phyloP scores from a whole-genome alignment of 2,113 vertebrate species.

The Tauraco erythrolophus region DNA sequence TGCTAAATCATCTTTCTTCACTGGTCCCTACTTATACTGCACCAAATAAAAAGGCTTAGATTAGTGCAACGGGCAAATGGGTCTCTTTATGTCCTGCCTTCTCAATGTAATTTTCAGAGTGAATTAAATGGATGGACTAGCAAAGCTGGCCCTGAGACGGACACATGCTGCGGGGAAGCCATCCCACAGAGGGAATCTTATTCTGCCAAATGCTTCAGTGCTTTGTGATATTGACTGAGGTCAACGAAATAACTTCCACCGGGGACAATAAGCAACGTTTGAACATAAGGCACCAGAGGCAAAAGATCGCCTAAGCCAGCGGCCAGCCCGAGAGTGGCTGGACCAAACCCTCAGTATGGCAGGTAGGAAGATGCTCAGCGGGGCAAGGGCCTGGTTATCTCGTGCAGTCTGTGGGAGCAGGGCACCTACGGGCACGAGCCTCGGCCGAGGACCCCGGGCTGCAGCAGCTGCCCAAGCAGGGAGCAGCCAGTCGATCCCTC shows the following conservation, averaged over 20 bases:
- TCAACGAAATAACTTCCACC: background rate
- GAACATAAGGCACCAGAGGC: background rate
- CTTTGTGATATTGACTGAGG: slow-evolving; percentile 16
- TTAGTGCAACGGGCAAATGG: background rate
- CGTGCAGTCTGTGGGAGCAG: accelerated
- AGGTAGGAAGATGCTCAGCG: background rate
- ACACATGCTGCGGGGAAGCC: slow-evolving; percentile 16
- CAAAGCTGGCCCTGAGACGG: slow-evolving; percentile 37
- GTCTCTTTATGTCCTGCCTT: slow-evolving; percentile 4
- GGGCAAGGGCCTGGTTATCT: too few relatives aligned
- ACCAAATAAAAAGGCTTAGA: slow-evolving; percentile 47
- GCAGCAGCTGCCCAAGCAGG: background rate
- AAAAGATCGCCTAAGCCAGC: background rate
- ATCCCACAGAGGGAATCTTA: background rate
- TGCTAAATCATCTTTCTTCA: slow-evolving; percentile 49
- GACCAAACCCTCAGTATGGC: accelerated
- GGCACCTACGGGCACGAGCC: background rate
- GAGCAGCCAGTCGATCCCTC: background rate
- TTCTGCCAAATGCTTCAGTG: background rate
- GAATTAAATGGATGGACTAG: slow-evolving; percentile 51
- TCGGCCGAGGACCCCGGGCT: accelerated
- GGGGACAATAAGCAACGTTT: background rate
- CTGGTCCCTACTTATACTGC: slow-evolving; percentile 1
- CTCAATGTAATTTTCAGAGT: slow-evolving; percentile 44
- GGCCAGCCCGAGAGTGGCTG: background rate